Evolutionary conservation across 2,888 invertebrate genomes (phyloP).

Genomic region (Reticulitermes lucifugus): DNA sequence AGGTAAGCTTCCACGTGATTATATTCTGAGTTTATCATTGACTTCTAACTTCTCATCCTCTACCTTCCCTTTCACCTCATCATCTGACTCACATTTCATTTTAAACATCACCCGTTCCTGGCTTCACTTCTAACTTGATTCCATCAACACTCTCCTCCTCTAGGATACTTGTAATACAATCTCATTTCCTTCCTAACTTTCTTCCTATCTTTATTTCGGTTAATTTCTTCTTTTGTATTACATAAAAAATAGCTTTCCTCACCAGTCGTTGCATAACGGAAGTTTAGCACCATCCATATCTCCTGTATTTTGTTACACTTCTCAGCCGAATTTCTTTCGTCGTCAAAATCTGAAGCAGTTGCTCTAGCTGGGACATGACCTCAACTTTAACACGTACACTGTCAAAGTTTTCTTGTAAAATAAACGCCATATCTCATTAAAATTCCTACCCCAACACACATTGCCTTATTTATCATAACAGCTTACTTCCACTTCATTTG

Average conservation of each 20-base stretch:
- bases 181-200: slow-evolving; percentile 14
- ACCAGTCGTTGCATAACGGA: not conserved
- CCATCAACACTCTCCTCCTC: not conserved
- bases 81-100: slow-evolving; percentile 13
- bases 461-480: slow-evolving; percentile 9
- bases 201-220: slow-evolving; percentile 22
- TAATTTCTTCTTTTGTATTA: not conserved
- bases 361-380: slow-evolving; percentile 7
- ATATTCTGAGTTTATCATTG: not conserved
- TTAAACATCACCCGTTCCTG: not conserved
- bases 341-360: not conserved
- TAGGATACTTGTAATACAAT: not conserved
- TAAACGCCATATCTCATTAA: not conserved
- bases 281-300: not conserved
- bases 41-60: not conserved
- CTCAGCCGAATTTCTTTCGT: not conserved
- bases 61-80: not conserved
- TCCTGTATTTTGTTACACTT: no score
- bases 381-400: not conserved
- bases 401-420: not conserved
- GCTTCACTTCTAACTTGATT: slow-evolving; percentile 13
- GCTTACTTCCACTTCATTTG: slow-evolving; percentile 33
- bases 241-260: not conserved
- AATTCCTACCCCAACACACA: not conserved
- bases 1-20: no score